Evolutionary conservation across 2,888 invertebrate species (phyloP), one percentile per base, ranked within the genome.

Genomic region (Erebia aethiops): DNA sequence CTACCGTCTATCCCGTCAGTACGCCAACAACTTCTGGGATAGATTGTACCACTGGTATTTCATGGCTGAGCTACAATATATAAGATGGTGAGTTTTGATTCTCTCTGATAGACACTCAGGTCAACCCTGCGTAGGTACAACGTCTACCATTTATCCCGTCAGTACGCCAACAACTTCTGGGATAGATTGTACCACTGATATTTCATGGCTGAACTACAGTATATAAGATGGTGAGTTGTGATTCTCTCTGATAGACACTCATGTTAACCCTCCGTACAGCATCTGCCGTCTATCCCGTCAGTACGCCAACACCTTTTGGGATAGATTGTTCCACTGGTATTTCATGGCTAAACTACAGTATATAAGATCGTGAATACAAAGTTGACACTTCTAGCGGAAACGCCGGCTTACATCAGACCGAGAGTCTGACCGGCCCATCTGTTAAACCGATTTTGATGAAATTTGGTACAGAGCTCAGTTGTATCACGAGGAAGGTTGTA

Each of bases 121-220:
- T 80, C 0, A 90, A 88, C 62, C 87, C 89, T 0, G 81, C 88
- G 2, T 89, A n/a, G n/a, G 2, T 89, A 88, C 69, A 79, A 77
- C 0, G 13, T 71, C 2, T 63, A 75, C 49, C 56, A 71, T 46
- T 41, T 75, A 58, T 62, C 76, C 18, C 41, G 64, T 41, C 26
- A 72, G 26, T 63, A 74, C 58, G 69, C 75, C 16, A 72, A 73
- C 8, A 63, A 71, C 1, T 77, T 79, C 41, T 74, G 70, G 74
- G 66, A 74, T 0, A 74, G 79, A 18, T 54, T 76, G 0, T 26
- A 70, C 14, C 76, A 77, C 51, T 60, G 77, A 14, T 51, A 70
- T 56, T 67, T 10, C 4, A 35, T 74, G 2, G 35, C 70, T 7
- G 16, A 65, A 35, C 56, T 74, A 26, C 16, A 43, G 5, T 61